Conservation (phyloP, 53 echinoderm and acorn worm species). For the Paelopatides confundens region DNA sequence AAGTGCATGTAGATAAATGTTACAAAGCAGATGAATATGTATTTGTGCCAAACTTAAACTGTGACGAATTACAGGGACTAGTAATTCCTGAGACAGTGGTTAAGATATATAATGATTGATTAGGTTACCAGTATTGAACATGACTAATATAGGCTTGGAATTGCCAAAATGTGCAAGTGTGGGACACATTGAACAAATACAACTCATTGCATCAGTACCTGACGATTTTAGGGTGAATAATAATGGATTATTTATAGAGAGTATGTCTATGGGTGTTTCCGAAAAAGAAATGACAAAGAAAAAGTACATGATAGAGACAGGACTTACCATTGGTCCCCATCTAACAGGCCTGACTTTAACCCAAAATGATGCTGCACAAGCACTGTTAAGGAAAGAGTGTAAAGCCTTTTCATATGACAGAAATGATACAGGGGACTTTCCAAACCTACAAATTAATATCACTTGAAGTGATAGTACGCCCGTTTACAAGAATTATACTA, state of each 20-base stretch:
- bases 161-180: neutral
- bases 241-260: neutral
- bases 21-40: no score
- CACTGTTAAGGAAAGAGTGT: neutral
- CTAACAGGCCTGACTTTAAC: neutral
- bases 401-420: neutral
- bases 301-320: no score
- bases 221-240: neutral
- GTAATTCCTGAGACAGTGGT: no score
- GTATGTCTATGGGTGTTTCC: neutral
- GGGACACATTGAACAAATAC: neutral
- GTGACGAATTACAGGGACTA: neutral
- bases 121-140: no score
- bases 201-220: neutral
- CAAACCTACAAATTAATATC: slow-evolving; percentile 53
- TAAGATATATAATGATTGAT: no score
- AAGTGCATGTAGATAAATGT: neutral
- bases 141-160: neutral
- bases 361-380: neutral
- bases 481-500: slow-evolving; percentile 55
- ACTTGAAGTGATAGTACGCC: slow-evolving; percentile 46
- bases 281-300: neutral
- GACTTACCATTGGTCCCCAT: neutral
- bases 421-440: neutral
- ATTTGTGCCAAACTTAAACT: neutral